Evolutionary conservation across 2,113 vertebrate genomes (phyloP).

Genomic region (Clarias macrocephalus): DNA sequence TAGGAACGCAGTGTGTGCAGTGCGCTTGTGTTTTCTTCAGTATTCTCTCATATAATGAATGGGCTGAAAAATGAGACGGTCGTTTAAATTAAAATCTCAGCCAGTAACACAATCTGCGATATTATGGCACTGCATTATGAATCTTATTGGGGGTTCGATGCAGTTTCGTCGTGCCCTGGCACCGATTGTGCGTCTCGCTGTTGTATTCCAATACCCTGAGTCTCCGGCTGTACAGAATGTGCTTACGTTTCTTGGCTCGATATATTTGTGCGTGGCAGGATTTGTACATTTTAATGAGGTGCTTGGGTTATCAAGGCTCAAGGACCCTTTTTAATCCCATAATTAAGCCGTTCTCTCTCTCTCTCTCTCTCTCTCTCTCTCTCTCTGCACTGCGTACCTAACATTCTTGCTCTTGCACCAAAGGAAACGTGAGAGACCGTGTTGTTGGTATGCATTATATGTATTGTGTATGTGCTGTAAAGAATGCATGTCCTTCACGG

Average conservation of each 20-base stretch:
- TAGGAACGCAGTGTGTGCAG: neutral
- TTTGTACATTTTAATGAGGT: constrained; percentile 38
- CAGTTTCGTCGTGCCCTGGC: neutral
- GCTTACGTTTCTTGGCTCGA: constrained; percentile 16
- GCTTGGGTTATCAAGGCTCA: constrained; percentile 24
- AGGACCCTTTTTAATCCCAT: constrained; percentile 25
- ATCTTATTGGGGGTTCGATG: neutral
- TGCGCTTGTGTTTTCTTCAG: neutral
- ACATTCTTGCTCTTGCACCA: constrained; percentile 10
- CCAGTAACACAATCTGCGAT: neutral
- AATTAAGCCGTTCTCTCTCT: constrained; percentile 20
- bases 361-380: neutral
- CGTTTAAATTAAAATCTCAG: neutral
- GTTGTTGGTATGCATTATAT: constrained; percentile 4
- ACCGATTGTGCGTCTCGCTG: neutral
- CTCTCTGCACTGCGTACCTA: constrained; percentile 2
- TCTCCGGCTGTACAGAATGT: constrained; percentile 22
- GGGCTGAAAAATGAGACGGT: neutral
- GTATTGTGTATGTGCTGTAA: constrained; percentile 33
- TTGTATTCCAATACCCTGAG: neutral
- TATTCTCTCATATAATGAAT: neutral
- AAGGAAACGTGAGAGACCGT: constrained; percentile 62
- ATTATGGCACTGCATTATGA: neutral
- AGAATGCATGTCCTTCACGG: constrained; percentile 66
- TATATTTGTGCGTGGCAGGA: constrained; percentile 28